phyloP scores from a whole-genome alignment of 1,140 invertebrate genomes.

The Diabrotica virgifera region DNA sequence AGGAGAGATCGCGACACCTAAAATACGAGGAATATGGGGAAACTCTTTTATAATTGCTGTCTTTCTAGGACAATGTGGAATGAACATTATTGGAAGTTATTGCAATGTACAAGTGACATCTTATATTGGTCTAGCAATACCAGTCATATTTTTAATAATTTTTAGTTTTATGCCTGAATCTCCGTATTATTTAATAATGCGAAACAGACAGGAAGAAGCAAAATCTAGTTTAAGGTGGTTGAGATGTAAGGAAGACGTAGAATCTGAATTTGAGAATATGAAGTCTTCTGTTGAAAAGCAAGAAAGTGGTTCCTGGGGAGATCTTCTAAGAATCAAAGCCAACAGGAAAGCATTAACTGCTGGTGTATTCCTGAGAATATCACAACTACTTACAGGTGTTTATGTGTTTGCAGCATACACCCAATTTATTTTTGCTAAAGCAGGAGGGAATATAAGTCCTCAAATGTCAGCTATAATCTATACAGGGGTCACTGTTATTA shows the following conservation, averaged over 20 bases:
- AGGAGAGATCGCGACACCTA: conserved; percentile 37
- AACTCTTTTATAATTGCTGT: conserved; percentile 50
- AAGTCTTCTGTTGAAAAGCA: conserved; percentile 27
- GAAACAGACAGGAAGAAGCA: conserved; percentile 27
- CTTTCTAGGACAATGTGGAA: conserved; percentile 50
- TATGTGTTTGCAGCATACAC: conserved; percentile 27
- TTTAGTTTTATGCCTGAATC: conserved; percentile 43
- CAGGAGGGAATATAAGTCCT: conserved; percentile 40
- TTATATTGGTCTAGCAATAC: conserved; percentile 26
- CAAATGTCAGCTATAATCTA: conserved; percentile 50
- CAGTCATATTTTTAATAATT: conserved; percentile 44
- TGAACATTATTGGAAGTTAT: conserved; percentile 43
- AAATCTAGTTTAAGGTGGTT: conserved; percentile 19
- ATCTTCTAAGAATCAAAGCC: conserved; percentile 28
- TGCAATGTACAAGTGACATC: conserved; percentile 20
- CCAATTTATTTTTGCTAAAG: conserved; percentile 31
- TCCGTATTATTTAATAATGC: conserved; percentile 39
- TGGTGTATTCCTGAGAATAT: conserved; percentile 27
- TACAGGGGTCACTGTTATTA: conserved; percentile 59
- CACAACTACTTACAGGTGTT: conserved; percentile 32
- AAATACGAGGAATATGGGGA: conserved; percentile 35
- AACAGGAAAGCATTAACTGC: conserved; percentile 33
- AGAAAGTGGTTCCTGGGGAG: conserved; percentile 20
- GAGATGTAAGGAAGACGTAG: conserved; percentile 40
- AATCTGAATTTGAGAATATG: conserved; percentile 33